Evolutionary conservation across 1,140 invertebrate genomes (phyloP).

Genomic region (Bombus difficillimus): DNA sequence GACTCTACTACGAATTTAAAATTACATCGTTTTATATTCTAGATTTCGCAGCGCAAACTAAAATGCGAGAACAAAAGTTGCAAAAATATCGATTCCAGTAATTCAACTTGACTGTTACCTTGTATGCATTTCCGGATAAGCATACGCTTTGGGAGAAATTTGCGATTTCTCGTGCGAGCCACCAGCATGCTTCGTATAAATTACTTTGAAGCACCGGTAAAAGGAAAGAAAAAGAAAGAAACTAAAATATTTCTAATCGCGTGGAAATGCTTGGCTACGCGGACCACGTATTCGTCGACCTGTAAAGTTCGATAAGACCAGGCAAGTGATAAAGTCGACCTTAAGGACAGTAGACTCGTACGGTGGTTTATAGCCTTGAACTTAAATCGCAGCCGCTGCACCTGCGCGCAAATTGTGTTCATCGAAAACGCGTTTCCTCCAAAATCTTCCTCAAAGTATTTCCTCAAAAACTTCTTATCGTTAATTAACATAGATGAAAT

Average conservation of each 20-base stretch:
- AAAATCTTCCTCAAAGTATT: background rate
- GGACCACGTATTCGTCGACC: constrained; percentile 63
- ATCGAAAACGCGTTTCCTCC: background rate
- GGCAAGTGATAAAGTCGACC: constrained; percentile 66
- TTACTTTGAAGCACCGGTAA: background rate
- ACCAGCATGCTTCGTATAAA: background rate
- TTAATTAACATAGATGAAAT: too few species aligned
- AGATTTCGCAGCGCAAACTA: background rate
- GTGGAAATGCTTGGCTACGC: constrained; percentile 26
- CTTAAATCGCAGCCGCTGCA: constrained; percentile 17
- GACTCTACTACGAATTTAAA: background rate
- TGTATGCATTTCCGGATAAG: background rate
- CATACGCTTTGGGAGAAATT: background rate
- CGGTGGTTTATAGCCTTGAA: constrained; percentile 54
- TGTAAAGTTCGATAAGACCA: constrained; percentile 74
- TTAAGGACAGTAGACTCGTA: constrained; percentile 48
- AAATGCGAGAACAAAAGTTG: background rate
- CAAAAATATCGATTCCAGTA: background rate
- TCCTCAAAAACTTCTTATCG: background rate
- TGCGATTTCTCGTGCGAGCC: background rate
- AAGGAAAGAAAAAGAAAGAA: constrained; percentile 5
- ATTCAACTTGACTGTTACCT: background rate
- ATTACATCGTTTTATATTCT: background rate
- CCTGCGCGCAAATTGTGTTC: background rate
- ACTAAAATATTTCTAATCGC: constrained; percentile 50